Evolutionary conservation across 2,113 vertebrate species (phyloP).

Genomic region (Platycercus adscitus): DNA sequence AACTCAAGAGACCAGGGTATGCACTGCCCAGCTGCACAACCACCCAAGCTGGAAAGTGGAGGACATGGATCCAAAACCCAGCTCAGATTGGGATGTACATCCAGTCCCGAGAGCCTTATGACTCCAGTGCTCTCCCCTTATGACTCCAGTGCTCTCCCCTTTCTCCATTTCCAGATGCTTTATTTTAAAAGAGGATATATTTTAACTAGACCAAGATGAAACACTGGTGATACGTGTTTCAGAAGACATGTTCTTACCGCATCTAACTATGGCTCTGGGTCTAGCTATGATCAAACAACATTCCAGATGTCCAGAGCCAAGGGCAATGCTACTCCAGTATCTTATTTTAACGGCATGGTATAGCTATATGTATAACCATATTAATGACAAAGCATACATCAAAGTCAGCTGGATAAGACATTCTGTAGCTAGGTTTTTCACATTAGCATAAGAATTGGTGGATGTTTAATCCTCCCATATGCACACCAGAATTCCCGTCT

Average conservation of each 20-base stretch:
- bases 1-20: background rate
- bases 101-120: background rate
- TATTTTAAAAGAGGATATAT: background rate
- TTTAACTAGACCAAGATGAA: background rate
- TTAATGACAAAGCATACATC: background rate
- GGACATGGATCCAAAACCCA: background rate
- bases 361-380: background rate
- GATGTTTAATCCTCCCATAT: background rate
- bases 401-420: background rate
- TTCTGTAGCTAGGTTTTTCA: background rate
- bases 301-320: fast-evolving
- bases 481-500: background rate
- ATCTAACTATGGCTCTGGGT: background rate
- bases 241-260: background rate
- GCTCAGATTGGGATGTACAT: background rate
- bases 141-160: background rate
- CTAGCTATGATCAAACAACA: background rate
- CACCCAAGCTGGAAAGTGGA: background rate
- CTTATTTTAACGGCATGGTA: background rate
- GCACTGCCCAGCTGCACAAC: background rate
- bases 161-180: background rate
- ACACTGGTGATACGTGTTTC: background rate
- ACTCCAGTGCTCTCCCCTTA: background rate
- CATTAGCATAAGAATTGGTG: background rate
- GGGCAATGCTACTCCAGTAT: background rate